A percentile compares a stretch with the other conserved stretches of the same genome.
phyloP scores from a whole-genome alignment of 30 jellyfish, hydroid and myxozoan genomes.

The Hydra vulgaris region DNA sequence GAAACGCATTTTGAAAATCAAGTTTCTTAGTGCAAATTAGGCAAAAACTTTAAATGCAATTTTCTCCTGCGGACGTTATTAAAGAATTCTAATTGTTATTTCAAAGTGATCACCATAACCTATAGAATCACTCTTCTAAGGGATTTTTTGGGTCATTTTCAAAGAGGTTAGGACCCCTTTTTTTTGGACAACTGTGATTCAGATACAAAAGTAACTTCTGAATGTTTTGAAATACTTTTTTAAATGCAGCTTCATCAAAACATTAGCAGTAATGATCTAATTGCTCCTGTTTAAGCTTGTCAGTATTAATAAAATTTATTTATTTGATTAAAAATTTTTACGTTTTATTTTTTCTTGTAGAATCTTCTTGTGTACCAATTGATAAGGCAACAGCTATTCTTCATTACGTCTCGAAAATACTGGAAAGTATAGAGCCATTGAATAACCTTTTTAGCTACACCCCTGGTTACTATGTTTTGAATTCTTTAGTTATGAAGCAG shows the following conservation, averaged over 20 bases:
- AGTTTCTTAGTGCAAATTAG: too few species aligned
- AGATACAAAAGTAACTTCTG: too few species aligned
- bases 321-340: background rate
- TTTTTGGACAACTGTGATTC: too few species aligned
- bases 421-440: background rate
- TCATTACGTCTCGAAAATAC: background rate
- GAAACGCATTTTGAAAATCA: too few species aligned
- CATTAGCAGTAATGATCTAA: background rate
- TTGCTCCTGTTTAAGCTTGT: background rate
- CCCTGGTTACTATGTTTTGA: background rate
- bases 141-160: too few species aligned
- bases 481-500: background rate
- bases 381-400: background rate
- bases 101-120: too few species aligned
- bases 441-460: background rate
- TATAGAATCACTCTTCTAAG: too few species aligned
- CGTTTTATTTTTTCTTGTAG: background rate
- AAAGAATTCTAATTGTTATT: too few species aligned
- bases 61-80: too few species aligned
- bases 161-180: too few species aligned
- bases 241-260: background rate
- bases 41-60: too few species aligned
- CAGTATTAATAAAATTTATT: background rate
- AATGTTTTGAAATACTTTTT: too few species aligned
- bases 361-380: background rate